Conservation (phyloP, 2,888 invertebrate species). For the Morpho deidamia region DNA sequence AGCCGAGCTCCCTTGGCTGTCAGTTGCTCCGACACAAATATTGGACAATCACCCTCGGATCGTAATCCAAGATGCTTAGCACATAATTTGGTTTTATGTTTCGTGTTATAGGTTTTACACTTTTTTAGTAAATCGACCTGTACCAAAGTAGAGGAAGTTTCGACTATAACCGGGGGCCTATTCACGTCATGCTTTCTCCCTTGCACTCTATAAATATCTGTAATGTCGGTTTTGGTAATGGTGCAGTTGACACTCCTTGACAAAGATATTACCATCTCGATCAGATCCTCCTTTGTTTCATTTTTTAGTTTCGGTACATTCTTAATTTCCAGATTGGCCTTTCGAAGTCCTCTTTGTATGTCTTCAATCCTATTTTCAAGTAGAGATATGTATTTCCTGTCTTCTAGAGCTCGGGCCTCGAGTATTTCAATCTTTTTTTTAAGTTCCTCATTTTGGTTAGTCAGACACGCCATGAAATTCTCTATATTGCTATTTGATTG, state of each 20-base stretch:
- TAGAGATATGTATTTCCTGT: slow-evolving; percentile 13
- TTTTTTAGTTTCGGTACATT: slow-evolving; percentile 18
- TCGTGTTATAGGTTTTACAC: slow-evolving; percentile 10
- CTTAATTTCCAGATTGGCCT: slow-evolving; percentile 22
- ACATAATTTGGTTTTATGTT: slow-evolving; percentile 12
- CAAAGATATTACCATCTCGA: slow-evolving; percentile 13
- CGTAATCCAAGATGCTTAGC: slow-evolving; percentile 13
- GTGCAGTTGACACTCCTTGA: slow-evolving; percentile 11
- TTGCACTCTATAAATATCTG: slow-evolving; percentile 20
- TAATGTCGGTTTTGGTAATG: slow-evolving; percentile 13
- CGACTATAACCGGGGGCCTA: slow-evolving; percentile 8
- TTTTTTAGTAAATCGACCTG: slow-evolving; percentile 13
- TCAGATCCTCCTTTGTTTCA: slow-evolving; percentile 21
- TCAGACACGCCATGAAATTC: too few species aligned
- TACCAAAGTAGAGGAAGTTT: slow-evolving; percentile 8
- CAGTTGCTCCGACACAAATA: slow-evolving; percentile 11
- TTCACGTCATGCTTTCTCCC: slow-evolving; percentile 1
- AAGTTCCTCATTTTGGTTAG: too few species aligned
- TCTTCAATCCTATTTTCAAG: slow-evolving; percentile 22
- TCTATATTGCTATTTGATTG: too few species aligned
- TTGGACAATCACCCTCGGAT: slow-evolving; percentile 3
- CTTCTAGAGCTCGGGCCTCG: neutral
- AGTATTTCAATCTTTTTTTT: neutral
- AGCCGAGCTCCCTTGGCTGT: slow-evolving; percentile 8
- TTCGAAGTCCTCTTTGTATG: slow-evolving; percentile 11